Base-by-base conservation (phyloP, 1,140 invertebrate species). In the Hesperophylax magnus region DNA sequence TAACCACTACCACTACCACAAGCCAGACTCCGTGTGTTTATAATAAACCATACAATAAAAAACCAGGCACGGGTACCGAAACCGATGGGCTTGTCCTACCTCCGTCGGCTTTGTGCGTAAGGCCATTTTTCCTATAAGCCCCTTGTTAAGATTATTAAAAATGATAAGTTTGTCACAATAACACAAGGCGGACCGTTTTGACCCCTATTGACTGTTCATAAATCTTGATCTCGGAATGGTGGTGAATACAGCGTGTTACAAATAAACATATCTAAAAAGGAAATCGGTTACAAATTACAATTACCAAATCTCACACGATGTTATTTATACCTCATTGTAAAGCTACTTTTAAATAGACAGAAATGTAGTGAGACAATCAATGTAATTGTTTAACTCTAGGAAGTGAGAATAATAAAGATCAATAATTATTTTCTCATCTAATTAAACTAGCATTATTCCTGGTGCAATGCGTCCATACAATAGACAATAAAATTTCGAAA, bases 131-230 rank as follows among this genome's bases (percentile, higher is more conserved):
- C 79, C 69, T 65, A 71, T 79, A 63, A 72, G 80, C 77, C 82
- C 80, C 82, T 84, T 84, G 82, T 84, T 84, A 84, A 84, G 82
- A 84, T 84, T 84, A 84, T 84, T 84, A 84, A 84, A 84, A 84
- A 84, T 84, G 82, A 84, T 84, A 84, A 84, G 82, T 81, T 81
- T 84, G 82, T 84, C 82, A 84, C 82, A 84, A 84, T 84, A 81
- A 81, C 77, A 75, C 60, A 78, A 65, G 82, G 79, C 82, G 77
- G 79, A 77, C 79, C 79, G 78, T 79, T 80, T 63, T 81, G 82
- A 84, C 80, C 82, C 77, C 77, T 83, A 83, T 81, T 83, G 82
- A 81, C 79, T 83, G 79, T 53, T 80, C 74, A 82, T 82, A 80
- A 82, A 82, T 82, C 78, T 82, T 69, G 69, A 79, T 82, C 78